Evolutionary conservation across 2,113 vertebrate genomes (phyloP).

Genomic region (Percopsis transmontana): DNA sequence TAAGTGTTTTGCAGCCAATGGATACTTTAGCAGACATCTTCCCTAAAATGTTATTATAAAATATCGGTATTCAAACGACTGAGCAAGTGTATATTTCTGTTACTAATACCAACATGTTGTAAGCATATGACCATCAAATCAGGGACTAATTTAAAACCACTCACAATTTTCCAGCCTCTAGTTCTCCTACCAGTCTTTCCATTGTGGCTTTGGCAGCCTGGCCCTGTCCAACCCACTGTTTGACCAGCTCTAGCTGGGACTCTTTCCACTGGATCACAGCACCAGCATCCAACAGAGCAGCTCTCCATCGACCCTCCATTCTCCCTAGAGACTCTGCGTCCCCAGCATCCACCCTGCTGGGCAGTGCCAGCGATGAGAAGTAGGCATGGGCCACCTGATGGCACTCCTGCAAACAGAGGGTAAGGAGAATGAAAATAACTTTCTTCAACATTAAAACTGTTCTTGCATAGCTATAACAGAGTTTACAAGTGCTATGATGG

Average conservation of each 20-base stretch:
- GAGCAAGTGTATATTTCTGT: not conserved
- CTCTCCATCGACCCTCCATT: conserved; percentile 70
- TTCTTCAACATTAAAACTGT: not conserved
- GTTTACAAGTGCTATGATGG: too few relatives aligned
- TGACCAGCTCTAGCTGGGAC: conserved; percentile 76
- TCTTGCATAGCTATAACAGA: too few relatives aligned
- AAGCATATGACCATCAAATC: not conserved
- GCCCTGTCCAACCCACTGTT: conserved; percentile 75
- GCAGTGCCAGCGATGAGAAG: conserved; percentile 32
- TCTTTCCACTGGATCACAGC: conserved; percentile 79
- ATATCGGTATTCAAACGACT: too few relatives aligned
- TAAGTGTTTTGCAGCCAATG: too few relatives aligned
- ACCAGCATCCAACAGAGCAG: conserved; percentile 78
- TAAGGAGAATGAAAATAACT: not conserved
- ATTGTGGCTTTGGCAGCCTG: conserved; percentile 63
- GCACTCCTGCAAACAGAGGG: conserved; percentile 56
- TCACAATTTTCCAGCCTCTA: conserved; percentile 85
- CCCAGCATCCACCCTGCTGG: conserved; percentile 18
- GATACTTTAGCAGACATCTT: too few relatives aligned
- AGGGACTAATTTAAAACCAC: conserved; percentile 44
- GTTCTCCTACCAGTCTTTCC: conserved; percentile 75
- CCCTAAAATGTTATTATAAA: too few relatives aligned
- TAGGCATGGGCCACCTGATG: conserved; percentile 50
- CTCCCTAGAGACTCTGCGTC: conserved; percentile 41
- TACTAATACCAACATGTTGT: too few relatives aligned